Base-by-base conservation (phyloP, 1,140 invertebrate genomes). In the Drosophila varians region DNA sequence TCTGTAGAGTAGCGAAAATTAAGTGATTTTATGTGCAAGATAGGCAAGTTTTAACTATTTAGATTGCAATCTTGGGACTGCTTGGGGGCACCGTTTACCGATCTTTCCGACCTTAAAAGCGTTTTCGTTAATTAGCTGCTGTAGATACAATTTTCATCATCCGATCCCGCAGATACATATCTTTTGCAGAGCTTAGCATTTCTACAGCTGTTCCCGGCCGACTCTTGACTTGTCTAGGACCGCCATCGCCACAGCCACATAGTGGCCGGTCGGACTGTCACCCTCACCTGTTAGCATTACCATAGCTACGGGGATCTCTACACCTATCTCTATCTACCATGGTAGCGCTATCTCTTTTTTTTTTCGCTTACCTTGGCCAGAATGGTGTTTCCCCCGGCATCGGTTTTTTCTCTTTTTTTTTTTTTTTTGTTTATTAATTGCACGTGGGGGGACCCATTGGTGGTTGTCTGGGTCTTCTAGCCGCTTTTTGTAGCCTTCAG, bases 391-490 rank as follows among this genome's bases (percentile, higher is more conserved):
- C 64, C 47, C 62, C 31, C 46, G 19, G 26, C 26, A 18, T 18
- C 6, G n/a, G 14, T 18, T 19, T 42, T n/a, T n/a, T n/a, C n/a
- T 7, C 11, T 31, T 42, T 18, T 40, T 58, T 51, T 65, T 66
- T 66, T 74, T 31, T 42, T 18, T 40, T 58, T 51, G 62, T 66
- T 66, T 74, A 68, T 74, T 74, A 74, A 74, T 74, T 74, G 72
- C 70, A 74, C 60, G 70, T 74, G 70, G 53, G 70, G 60, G 34
- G 61, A 38, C 56, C 71, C 71, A 43, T 53, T 5, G 61, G 62
- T 66, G 62, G 62, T 66, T 66, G 62, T 42, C 56, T 55, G 57
- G 14, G 23, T 75, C 72, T 68, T 60, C 72, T 75, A 75, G 72
- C 49, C 46, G 26, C 36, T 19, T 51, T 54, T 23, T 62, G 38